Conservation (phyloP, 2,113 vertebrate genomes). For the Melanotaenia duboulayi region DNA sequence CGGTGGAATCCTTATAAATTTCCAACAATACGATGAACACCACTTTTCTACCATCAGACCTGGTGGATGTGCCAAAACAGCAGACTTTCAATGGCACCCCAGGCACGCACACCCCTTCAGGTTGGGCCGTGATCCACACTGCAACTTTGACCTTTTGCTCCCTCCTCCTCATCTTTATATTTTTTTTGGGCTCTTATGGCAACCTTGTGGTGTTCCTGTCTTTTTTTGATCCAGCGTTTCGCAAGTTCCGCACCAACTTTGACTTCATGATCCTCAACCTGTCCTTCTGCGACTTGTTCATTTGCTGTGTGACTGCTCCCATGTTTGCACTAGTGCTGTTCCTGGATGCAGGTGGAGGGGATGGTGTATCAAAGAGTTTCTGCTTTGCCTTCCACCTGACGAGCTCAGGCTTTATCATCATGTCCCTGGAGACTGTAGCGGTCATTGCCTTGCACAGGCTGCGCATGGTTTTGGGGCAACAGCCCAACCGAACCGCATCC, state of each 20-base stretch:
- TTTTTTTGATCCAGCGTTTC: slow-evolving; percentile 94
- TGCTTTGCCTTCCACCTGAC: slow-evolving; percentile 96
- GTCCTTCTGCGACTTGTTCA: slow-evolving; percentile 96
- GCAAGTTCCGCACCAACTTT: slow-evolving; percentile 96
- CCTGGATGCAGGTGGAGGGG: slow-evolving; percentile 81
- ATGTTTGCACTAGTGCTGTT: slow-evolving; percentile 94
- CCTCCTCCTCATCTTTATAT: slow-evolving; percentile 88
- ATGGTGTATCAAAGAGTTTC: slow-evolving; percentile 87
- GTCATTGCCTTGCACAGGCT: slow-evolving; percentile 95
- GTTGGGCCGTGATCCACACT: slow-evolving; percentile 85
- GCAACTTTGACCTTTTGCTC: slow-evolving; percentile 90
- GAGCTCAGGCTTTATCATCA: slow-evolving; percentile 93
- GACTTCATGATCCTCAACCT: slow-evolving; percentile 98
- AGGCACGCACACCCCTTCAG: slow-evolving; percentile 52
- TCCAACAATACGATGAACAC: slow-evolving; percentile 86
- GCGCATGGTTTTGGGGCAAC: slow-evolving; percentile 93
- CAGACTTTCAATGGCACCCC: slow-evolving; percentile 73
- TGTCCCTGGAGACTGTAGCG: slow-evolving; percentile 96
- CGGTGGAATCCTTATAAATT: slow-evolving; percentile 44
- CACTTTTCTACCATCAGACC: slow-evolving; percentile 80
- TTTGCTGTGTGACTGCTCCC: slow-evolving; percentile 92
- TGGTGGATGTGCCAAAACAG: slow-evolving; percentile 73
- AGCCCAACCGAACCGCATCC: slow-evolving; percentile 87
- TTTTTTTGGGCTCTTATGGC: slow-evolving; percentile 94
- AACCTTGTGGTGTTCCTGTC: slow-evolving; percentile 96